Percentiles rank a stretch among this genome's conserved stretches.
phyloP scores from a whole-genome alignment of 2,113 vertebrate genomes.

The Pica pica region DNA sequence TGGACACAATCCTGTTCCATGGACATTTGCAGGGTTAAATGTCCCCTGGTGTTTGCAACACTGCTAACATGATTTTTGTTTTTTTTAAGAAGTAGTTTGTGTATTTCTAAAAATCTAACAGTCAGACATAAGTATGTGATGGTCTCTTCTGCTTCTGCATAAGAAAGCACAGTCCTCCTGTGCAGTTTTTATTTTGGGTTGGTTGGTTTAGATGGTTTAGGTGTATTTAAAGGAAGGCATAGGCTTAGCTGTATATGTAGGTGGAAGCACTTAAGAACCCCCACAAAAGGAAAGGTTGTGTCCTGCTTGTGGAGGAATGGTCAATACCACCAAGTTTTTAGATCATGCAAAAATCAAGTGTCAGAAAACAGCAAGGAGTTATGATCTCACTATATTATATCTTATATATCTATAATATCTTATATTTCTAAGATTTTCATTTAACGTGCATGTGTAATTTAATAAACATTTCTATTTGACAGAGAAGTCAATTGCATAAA shows the following conservation, averaged over 20 bases:
- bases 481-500: neutral
- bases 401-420: too few species aligned
- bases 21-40: neutral
- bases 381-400: too few species aligned
- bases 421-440: neutral
- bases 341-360: conserved; percentile 69
- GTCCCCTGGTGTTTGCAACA: neutral
- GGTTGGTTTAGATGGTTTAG: conserved; percentile 56
- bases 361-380: neutral
- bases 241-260: neutral
- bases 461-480: neutral
- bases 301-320: conserved; percentile 73
- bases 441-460: neutral
- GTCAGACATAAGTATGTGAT: neutral
- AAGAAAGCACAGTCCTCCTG: neutral
- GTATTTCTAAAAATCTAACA: neutral
- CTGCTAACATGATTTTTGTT: neutral
- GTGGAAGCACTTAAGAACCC: conserved; percentile 70
- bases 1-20: neutral
- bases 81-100: neutral
- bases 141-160: neutral
- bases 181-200: neutral
- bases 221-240: conserved; percentile 70
- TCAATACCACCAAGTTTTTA: conserved; percentile 73
- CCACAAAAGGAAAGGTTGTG: conserved; percentile 69